These are phyloP conservation scores for Entomobrya proxima DNA, from an alignment of 2,888 invertebrate species.

Conservation along the genomic window DNA sequence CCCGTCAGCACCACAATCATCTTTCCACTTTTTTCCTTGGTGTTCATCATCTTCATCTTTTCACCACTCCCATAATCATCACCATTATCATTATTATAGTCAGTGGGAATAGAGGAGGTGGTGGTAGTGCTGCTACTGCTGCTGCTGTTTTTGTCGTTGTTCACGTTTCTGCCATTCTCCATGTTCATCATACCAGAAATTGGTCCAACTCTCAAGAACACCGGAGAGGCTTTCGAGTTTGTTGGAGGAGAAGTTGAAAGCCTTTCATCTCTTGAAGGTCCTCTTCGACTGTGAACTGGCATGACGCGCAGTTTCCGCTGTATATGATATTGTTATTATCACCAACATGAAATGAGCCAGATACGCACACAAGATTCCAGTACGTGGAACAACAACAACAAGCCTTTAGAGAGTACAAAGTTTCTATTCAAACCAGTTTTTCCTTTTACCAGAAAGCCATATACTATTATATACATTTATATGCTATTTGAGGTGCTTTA, in stretches of 20 bases:
- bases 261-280: constrained; percentile 10
- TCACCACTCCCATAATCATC: constrained; percentile 22
- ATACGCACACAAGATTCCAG: background rate
- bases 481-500: background rate
- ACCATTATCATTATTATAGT: constrained; percentile 24
- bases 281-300: constrained; percentile 3
- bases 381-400: background rate
- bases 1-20: background rate
- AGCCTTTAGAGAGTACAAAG: background rate
- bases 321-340: constrained; percentile 8
- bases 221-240: constrained; percentile 21
- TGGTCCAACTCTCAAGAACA: constrained; percentile 9
- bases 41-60: constrained; percentile 39
- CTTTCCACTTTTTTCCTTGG: constrained; percentile 1
- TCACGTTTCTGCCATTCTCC: constrained; percentile 31
- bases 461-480: background rate
- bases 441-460: background rate
- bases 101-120: background rate
- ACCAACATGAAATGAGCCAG: background rate
- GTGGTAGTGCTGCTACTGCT: background rate
- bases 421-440: too few species aligned
- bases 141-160: background rate
- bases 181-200: constrained; percentile 28
- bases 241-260: constrained; percentile 3
- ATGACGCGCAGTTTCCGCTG: constrained; percentile 16